Conservation (phyloP, 1,140 invertebrate genomes). For the Notospermus geniculatus region DNA sequence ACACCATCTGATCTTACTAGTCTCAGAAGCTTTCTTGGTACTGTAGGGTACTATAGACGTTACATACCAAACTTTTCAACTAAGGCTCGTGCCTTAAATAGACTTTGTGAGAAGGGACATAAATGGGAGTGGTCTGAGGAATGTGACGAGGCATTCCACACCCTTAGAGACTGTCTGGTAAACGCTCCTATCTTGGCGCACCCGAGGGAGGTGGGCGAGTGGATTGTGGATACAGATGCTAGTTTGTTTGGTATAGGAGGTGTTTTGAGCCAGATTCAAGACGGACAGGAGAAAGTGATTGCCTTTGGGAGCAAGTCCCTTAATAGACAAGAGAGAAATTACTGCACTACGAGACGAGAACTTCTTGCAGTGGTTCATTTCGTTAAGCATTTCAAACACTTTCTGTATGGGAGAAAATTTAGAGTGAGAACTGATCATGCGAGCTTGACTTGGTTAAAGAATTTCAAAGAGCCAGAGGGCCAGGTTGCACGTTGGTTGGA, state of each 20-base stretch:
- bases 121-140: constrained; percentile 3
- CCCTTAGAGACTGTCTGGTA: neutral
- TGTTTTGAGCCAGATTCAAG: constrained; percentile 36
- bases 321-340: constrained; percentile 14
- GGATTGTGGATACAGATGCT: constrained; percentile 34
- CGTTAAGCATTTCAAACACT: constrained; percentile 7
- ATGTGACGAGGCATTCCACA: neutral
- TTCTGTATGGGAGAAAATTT: constrained; percentile 11
- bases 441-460: constrained; percentile 8
- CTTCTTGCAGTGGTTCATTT: constrained; percentile 13
- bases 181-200: constrained; percentile 17
- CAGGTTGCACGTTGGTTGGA: too few species aligned
- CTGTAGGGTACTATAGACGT: constrained; percentile 9
- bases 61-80: constrained; percentile 10
- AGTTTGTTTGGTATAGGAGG: constrained; percentile 31
- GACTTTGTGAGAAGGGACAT: neutral
- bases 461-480: too few species aligned
- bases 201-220: constrained; percentile 17
- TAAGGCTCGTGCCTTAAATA: constrained; percentile 9
- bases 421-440: constrained; percentile 13
- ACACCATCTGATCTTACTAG: neutral
- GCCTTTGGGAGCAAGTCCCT: constrained; percentile 30
- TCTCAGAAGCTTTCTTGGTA: constrained; percentile 10
- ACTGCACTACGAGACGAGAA: constrained; percentile 14
- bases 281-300: constrained; percentile 27